Percentiles rank a stretch among this genome's conserved stretches.
Evolutionary conservation across 2,113 vertebrate species (phyloP).

Genomic region (Lophochroa leadbeateri): DNA sequence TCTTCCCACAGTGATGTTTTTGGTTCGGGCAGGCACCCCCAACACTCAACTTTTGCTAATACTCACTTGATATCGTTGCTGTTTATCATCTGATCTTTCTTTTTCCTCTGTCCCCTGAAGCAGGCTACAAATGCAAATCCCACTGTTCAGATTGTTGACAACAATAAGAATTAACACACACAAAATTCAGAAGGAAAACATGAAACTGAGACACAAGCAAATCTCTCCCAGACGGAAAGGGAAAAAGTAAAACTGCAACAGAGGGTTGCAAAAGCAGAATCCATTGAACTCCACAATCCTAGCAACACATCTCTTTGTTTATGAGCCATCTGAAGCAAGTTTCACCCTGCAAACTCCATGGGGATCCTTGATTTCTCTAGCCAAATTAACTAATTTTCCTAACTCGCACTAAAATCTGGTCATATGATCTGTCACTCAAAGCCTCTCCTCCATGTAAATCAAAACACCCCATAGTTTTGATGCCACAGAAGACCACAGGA

Average conservation of each 20-base stretch:
- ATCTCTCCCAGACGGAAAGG: not conserved
- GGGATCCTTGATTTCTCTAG: conserved; percentile 39
- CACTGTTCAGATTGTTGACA: not conserved
- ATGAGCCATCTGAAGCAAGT: not conserved
- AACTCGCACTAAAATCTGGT: conserved; percentile 50
- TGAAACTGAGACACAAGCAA: not conserved
- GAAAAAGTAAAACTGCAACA: conserved; percentile 18
- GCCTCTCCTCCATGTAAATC: conserved; percentile 36
- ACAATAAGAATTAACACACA: not conserved
- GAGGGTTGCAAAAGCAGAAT: not conserved
- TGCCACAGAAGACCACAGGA: not conserved
- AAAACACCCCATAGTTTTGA: not conserved
- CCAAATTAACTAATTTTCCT: conserved; percentile 56
- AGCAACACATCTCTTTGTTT: not conserved
- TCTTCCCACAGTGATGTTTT: not conserved
- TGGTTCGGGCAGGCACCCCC: not conserved
- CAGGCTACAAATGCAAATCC: conserved; percentile 53
- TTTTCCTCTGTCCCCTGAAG: conserved; percentile 6
- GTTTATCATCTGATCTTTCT: conserved; percentile 45
- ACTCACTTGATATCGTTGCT: conserved; percentile 24
- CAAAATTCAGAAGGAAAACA: conserved; percentile 30
- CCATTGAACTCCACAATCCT: not conserved
- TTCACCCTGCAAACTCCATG: conserved; percentile 1
- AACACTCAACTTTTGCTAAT: conserved; percentile 11
- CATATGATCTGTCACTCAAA: conserved; percentile 59